phyloP scores from a whole-genome alignment of 2,113 vertebrate genomes.

The Riparia riparia region DNA sequence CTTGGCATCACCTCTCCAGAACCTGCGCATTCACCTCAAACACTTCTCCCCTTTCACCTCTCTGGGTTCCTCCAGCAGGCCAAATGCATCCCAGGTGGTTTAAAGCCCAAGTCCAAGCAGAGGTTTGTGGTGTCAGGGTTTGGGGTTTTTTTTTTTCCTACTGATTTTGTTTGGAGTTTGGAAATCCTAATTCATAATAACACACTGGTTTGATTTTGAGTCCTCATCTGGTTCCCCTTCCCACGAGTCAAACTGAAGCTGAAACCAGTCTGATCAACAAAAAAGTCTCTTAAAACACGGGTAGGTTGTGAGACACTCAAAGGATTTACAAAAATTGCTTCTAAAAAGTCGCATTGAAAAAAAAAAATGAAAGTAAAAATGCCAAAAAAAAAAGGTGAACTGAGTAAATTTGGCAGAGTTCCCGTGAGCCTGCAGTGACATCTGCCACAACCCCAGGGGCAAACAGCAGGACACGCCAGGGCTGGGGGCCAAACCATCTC shows the following conservation, averaged over 20 bases:
- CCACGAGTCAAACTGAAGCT: background rate
- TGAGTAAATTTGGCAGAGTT: background rate
- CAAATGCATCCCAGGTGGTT: background rate
- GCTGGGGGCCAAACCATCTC: background rate
- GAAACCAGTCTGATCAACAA: background rate
- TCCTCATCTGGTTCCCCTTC: background rate
- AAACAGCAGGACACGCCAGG: background rate
- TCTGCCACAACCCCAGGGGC: background rate
- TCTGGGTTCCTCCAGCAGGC: background rate
- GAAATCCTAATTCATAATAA: background rate
- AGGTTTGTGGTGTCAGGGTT: background rate
- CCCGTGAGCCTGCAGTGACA: background rate
- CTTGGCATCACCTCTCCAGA: background rate
- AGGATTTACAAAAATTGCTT: background rate
- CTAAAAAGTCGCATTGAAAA: background rate
- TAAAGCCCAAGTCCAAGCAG: background rate
- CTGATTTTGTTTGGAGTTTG: background rate
- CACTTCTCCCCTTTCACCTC: background rate
- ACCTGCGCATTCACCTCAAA: background rate
- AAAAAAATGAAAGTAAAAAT: background rate
- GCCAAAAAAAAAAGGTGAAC: background rate
- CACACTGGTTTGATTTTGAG: background rate
- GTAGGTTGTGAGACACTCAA: background rate
- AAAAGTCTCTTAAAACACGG: background rate
- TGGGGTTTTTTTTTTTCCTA: accelerated